Conservation (phyloP, 1,140 invertebrate genomes). For the Bombus vancouverensis region DNA sequence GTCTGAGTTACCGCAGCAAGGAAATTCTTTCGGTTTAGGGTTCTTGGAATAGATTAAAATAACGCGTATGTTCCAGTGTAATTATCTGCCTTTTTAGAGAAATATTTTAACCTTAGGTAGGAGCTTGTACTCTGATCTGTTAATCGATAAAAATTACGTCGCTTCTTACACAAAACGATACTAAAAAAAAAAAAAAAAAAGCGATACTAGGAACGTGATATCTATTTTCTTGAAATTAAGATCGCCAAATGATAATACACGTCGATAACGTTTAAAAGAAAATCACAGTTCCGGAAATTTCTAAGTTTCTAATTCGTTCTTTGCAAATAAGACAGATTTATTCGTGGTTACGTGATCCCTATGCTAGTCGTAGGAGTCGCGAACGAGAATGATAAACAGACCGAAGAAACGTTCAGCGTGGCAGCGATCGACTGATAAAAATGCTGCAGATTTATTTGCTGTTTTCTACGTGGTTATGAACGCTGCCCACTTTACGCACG, state of each 20-base stretch:
- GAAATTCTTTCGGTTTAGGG: neutral
- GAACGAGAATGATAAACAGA: slow-evolving; percentile 17
- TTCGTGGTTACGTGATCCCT: neutral
- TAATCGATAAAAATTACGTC: neutral
- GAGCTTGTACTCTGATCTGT: no score
- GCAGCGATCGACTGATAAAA: slow-evolving; percentile 26
- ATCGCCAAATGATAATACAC: no score
- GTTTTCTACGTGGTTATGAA: slow-evolving; percentile 33
- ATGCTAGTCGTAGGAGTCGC: neutral
- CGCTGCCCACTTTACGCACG: slow-evolving; percentile 30
- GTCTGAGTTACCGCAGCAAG: neutral
- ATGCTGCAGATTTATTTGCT: slow-evolving; percentile 35
- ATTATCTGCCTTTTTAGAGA: neutral
- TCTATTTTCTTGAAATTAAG: no score
- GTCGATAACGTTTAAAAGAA: no score
- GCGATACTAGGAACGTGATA: no score
- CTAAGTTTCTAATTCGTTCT: no score
- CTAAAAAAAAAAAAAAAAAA: no score
- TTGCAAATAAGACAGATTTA: neutral
- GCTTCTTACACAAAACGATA: no score
- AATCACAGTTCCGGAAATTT: no score
- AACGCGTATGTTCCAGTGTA: neutral
- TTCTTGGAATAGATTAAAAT: neutral
- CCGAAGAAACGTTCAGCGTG: neutral
- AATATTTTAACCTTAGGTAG: neutral